These are phyloP conservation scores for Lasius platythorax DNA, from an alignment of 2,888 invertebrate species.

Conservation along the genomic window DNA sequence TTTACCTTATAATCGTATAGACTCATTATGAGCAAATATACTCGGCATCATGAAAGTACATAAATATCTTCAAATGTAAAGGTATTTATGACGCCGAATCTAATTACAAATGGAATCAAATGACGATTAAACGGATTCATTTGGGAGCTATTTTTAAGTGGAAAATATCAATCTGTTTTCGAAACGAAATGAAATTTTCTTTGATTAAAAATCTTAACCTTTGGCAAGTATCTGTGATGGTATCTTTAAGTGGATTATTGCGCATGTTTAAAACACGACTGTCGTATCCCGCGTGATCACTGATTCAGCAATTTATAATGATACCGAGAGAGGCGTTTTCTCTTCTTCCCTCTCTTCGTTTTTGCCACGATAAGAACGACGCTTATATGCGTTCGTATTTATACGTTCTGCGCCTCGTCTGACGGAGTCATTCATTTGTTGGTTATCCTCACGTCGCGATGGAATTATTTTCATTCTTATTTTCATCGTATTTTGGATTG, in stretches of 20 bases:
- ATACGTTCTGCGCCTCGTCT: not conserved
- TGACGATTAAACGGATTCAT: not conserved
- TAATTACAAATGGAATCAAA: not conserved
- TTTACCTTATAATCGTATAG: too few relatives aligned
- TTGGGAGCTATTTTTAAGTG: not conserved
- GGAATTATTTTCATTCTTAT: constrained; percentile 10
- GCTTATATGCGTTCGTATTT: constrained; percentile 4
- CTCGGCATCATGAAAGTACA: too few relatives aligned
- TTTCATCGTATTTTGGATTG: constrained; percentile 14
- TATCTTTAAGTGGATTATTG: not conserved
- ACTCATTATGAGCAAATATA: too few relatives aligned
- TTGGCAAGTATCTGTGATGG: not conserved
- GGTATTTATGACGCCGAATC: too few relatives aligned
- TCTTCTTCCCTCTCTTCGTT: not conserved
- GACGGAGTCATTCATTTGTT: constrained; percentile 10
- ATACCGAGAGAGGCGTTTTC: not conserved
- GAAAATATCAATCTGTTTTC: not conserved
- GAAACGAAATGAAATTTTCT: not conserved
- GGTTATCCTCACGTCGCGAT: constrained; percentile 26
- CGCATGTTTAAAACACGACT: not conserved
- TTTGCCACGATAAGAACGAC: constrained; percentile 12
- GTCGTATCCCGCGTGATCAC: not conserved
- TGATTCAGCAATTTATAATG: not conserved
- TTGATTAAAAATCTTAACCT: not conserved
- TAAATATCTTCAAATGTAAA: too few relatives aligned